Base-by-base conservation (phyloP, 2,113 vertebrate species). In the Siniperca chuatsi region DNA sequence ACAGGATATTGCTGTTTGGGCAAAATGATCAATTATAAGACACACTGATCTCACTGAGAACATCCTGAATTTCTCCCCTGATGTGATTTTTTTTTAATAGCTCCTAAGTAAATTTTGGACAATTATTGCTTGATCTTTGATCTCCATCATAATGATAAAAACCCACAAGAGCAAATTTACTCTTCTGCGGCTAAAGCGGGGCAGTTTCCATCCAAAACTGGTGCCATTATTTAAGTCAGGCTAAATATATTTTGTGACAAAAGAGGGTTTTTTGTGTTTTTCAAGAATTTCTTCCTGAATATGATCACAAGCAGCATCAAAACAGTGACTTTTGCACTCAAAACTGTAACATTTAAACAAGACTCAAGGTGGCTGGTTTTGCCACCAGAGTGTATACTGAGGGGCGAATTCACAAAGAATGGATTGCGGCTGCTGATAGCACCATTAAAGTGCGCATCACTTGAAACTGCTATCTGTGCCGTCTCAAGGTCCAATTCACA, bases 111-210 rank as follows among this genome's bases (percentile, higher is more conserved):
- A 80, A 87, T 83, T 82, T 84, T 71, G 48, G 67, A 73, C 83
- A 64, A 82, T 90, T 86, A 87, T 83, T 71, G 86, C 80, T 50
- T 89, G 75, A 92, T 91, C 90, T 90, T 82, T 92, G 82, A 78
- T 90, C 90, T 67, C 58, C 29, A 33, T 87, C 65, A 79, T 90
- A 86, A 81, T 84, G 80, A 85, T 90, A 81, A 89, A 82, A 89
- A 79, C 70, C 84, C 87, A 70, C 82, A 76, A 78, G 83, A 90
- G 87, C 65, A 68, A 87, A 90, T 89, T 67, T 66, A 58, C 57
- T 52, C 78, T 11, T 50, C 58, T 75, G 64, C 18, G 33, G 84
- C 64, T 42, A 25, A 68, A 73, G 29, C 2, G 0, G 40, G 58
- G 54, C 67, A 81, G 10, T 55, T 74, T 54, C n/a, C 29, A 67